Evolutionary conservation across 1,140 invertebrate species (phyloP).

Genomic region (Drosophila tristis): DNA sequence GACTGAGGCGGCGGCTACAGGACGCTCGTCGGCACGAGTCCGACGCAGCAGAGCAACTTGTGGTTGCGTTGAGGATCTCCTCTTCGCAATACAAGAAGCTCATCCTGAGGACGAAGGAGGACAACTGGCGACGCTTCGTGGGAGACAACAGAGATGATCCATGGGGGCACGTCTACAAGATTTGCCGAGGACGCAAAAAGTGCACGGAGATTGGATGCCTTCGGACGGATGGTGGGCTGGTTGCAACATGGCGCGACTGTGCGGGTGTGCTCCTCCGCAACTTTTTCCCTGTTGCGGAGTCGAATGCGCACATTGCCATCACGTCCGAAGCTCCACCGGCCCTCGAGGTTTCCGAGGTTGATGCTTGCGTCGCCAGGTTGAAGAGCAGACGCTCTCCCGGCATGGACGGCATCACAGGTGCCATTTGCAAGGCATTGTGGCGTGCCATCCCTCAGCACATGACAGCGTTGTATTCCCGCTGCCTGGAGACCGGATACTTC

Average conservation of each 20-base stretch:
- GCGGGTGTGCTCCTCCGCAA: constrained; percentile 9
- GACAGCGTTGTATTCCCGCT: no score
- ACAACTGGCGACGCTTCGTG: constrained; percentile 34
- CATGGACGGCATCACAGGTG: constrained; percentile 16
- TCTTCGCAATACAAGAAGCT: constrained; percentile 27
- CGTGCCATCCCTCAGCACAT: no score
- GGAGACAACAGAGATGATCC: constrained; percentile 24
- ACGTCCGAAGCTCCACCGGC: constrained; percentile 6
- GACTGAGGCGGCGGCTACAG: constrained; percentile 20
- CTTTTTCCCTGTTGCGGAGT: constrained; percentile 32
- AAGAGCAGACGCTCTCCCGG: constrained; percentile 30
- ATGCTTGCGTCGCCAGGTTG: constrained; percentile 17
- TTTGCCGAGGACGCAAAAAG: constrained; percentile 24
- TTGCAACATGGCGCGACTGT: constrained; percentile 13
- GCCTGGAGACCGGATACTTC: no score
- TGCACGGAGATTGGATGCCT: constrained; percentile 12
- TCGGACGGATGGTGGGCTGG: constrained; percentile 6
- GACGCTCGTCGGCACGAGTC: not conserved
- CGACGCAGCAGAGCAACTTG: constrained; percentile 1
- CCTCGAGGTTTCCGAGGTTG: constrained; percentile 11
- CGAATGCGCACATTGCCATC: constrained; percentile 1
- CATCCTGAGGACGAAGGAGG: constrained; percentile 22
- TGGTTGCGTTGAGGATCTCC: constrained; percentile 3
- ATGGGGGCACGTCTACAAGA: constrained; percentile 33
- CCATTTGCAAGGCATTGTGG: no score